phyloP scores from a whole-genome alignment of 1,140 invertebrate genomes.

The Drosophila pallidifrons region DNA sequence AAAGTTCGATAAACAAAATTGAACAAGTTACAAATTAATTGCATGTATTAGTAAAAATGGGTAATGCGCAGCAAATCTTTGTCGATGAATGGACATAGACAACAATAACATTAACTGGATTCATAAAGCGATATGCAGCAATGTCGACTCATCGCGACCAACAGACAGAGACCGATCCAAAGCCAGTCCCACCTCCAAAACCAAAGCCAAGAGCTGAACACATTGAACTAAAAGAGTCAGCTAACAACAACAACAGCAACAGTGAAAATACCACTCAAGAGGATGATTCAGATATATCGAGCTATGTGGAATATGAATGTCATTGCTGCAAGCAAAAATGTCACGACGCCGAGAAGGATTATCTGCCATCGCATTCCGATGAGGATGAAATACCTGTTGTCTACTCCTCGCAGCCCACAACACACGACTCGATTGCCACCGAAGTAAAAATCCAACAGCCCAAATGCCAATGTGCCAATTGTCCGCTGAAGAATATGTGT shows the following conservation, averaged over 20 bases:
- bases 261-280: not conserved
- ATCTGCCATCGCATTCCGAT: constrained; percentile 36
- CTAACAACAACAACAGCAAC: constrained; percentile 1
- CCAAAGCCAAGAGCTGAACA: not conserved
- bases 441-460: constrained; percentile 54
- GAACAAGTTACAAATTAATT: not conserved
- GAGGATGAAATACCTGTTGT: constrained; percentile 37
- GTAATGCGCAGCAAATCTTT: constrained; percentile 32
- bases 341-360: constrained; percentile 36
- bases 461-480: constrained; percentile 75
- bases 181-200: too few relatives aligned
- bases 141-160: not conserved
- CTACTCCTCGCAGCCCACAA: constrained; percentile 30
- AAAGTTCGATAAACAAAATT: not conserved
- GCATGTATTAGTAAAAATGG: constrained; percentile 61
- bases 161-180: too few relatives aligned
- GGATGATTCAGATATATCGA: constrained; percentile 34
- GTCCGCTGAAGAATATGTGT: constrained; percentile 77
- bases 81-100: constrained; percentile 52
- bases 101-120: constrained; percentile 1
- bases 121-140: constrained; percentile 13
- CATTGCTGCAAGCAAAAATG: constrained; percentile 58
- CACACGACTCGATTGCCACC: constrained; percentile 38
- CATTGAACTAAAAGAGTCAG: not conserved
- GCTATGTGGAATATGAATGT: constrained; percentile 46